Base-by-base conservation (phyloP, 92 coral and sea anemone species). In the Phenganax subtilis region DNA sequence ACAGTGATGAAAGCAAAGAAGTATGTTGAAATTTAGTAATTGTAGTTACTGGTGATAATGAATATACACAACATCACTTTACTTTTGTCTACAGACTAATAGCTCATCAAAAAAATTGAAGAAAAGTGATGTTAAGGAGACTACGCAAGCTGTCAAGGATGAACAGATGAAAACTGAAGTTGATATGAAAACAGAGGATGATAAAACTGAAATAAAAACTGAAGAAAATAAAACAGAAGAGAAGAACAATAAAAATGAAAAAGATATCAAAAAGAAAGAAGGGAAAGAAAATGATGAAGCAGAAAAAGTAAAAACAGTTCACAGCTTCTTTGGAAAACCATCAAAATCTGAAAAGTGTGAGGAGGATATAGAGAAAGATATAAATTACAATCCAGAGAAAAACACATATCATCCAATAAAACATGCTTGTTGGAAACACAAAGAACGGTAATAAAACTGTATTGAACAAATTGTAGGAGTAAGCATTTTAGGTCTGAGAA, bases 371-470 rank as follows among this genome's bases (percentile, higher is more conserved):
- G 91, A 92, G 44, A 90, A 92, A 51, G 87, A 97, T 62, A 86
- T 86, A 64, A 84, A 92, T 57, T 96, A 96, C 84, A 85, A 86
- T 67, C 98, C 99, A 76, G 93, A 92, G 60, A 92, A 86, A 85
- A 96, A 92, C 75, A 65, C 86, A 54, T 96, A 96, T 69, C 89
- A 96, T 80, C 97, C 99, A n/a, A 87, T 92, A 27, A 92, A 88
- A 69, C 87, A 88, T 86, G 99, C 99, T 16, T 96, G 99, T 64
- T 96, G 99, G 99, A 90, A 86, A 75, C 88, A 88, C 9, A 97
- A 93, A 16, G 97, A 96, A 85, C 90, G 84, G 99, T 96, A 37
- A 5, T 37, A 37, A 37, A 37, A 37, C 3, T 37, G 5, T 37
- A 37, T 37, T 37, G 47, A 37, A 37, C 3, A 2, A 37, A 37